These are phyloP conservation scores for Cariama cristata DNA, from an alignment of 2,113 vertebrate species.

Conservation along the genomic window DNA sequence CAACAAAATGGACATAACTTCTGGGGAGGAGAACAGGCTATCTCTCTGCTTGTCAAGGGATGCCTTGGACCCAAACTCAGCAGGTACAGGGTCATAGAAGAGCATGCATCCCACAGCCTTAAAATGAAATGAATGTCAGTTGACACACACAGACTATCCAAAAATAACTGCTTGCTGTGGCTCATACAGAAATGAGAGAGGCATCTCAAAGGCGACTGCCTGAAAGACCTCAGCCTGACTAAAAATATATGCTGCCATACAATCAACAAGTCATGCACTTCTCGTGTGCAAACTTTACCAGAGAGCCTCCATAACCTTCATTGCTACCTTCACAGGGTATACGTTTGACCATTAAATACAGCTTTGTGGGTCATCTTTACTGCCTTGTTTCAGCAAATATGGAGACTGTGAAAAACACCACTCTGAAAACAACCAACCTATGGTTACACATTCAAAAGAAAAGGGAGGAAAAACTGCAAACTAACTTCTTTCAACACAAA, in stretches of 20 bases:
- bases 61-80: neutral
- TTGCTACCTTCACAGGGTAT: neutral
- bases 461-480: neutral
- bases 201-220: neutral
- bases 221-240: neutral
- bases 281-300: neutral
- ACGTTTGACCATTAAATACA: neutral
- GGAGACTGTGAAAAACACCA: neutral
- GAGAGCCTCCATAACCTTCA: neutral
- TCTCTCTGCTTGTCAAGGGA: neutral
- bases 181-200: neutral
- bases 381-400: neutral
- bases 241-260: neutral
- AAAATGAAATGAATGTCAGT: neutral
- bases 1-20: neutral
- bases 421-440: neutral
- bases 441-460: neutral
- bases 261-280: neutral
- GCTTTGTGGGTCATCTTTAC: neutral
- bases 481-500: neutral
- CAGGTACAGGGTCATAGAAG: neutral
- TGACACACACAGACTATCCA: neutral
- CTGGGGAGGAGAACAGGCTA: neutral
- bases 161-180: neutral
- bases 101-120: neutral